Evolutionary conservation across 2,888 invertebrate genomes (phyloP), one percentile per base, ranked within the genome.

Genomic region (Anoncus sp.): DNA sequence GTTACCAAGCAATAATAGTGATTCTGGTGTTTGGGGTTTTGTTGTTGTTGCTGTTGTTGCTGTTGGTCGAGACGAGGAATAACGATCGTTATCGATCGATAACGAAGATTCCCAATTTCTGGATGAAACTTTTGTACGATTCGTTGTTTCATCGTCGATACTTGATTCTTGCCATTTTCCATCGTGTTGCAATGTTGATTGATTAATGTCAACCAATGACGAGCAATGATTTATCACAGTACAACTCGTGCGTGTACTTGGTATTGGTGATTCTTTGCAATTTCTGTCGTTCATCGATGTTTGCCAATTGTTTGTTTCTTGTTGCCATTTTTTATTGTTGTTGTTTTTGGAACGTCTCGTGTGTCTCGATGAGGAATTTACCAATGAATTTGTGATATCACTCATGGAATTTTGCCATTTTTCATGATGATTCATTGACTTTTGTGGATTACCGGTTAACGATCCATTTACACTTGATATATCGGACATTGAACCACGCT

Each of bases 391-490:
- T 76, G 84, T 87, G 53, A 96, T 94, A 88, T 96, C 96, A 90
- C 95, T 95, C 92, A 95, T 94, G 5, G 95, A 95, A 51, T 95
- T 95, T 75, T 92, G 92, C 92, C 92, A 92, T 80, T 92, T 92
- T 18, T 86, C 85, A 31, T 87, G 86, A 16, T 84, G 83, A 55
- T 79, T 81, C 40, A 40, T 35, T 24, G 77, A 66, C 43, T 87
- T 89, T 51, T 85, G 85, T 4, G 80, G 53, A 0, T 20, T 9
- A 12, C 31, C 38, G 14, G 27, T 51, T n/a, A n/a, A n/a, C 47
- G 82, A 49, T 10, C 88, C 89, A 57, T 88, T 87, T 18, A 87
- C 86, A 77, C 89, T 90, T 73, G 90, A 89, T 1, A 88, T 85
- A 69, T 91, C 90, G 3, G 90, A 90, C 86, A 91, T 85, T 12